phyloP scores from a whole-genome alignment of 2,113 vertebrate species.

The Clarias macrocephalus region DNA sequence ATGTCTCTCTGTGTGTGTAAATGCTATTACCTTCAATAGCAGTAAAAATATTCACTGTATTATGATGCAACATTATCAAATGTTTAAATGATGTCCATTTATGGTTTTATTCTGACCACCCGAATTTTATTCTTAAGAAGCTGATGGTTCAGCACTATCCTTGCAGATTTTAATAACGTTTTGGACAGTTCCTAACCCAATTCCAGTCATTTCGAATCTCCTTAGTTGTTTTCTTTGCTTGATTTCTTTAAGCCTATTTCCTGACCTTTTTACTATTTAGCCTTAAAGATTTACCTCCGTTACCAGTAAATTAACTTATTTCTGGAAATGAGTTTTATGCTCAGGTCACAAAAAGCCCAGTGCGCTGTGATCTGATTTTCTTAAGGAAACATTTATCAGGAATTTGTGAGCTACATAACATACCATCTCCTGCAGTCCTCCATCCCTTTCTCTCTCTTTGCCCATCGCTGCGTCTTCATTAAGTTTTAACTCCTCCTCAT shows the following conservation, averaged over 20 bases:
- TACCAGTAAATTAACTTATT: not conserved
- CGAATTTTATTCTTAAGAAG: too few relatives aligned
- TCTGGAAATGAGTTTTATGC: conserved; percentile 36
- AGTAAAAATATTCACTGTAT: too few relatives aligned
- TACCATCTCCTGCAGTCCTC: conserved; percentile 1
- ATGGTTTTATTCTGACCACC: too few relatives aligned
- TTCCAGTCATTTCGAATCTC: too few relatives aligned
- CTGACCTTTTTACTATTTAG: not conserved
- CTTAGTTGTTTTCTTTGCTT: too few relatives aligned
- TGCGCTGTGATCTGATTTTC: conserved; percentile 59
- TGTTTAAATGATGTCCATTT: too few relatives aligned
- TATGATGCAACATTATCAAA: too few relatives aligned
- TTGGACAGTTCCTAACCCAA: too few relatives aligned
- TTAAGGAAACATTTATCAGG: conserved; percentile 60
- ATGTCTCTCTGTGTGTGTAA: too few relatives aligned
- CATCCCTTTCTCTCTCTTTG: not conserved
- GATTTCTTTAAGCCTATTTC: not conserved
- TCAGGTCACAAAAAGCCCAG: conserved; percentile 62
- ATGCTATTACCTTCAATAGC: too few relatives aligned
- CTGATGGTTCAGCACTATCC: too few relatives aligned
- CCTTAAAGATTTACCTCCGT: not conserved
- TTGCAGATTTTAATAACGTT: too few relatives aligned
- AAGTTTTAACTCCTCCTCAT: conserved; percentile 18
- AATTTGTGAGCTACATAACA: conserved; percentile 64
- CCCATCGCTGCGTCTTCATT: conserved; percentile 17